phyloP scores from a whole-genome alignment of 2,797 vertebrate species.

The Pterois miles region DNA sequence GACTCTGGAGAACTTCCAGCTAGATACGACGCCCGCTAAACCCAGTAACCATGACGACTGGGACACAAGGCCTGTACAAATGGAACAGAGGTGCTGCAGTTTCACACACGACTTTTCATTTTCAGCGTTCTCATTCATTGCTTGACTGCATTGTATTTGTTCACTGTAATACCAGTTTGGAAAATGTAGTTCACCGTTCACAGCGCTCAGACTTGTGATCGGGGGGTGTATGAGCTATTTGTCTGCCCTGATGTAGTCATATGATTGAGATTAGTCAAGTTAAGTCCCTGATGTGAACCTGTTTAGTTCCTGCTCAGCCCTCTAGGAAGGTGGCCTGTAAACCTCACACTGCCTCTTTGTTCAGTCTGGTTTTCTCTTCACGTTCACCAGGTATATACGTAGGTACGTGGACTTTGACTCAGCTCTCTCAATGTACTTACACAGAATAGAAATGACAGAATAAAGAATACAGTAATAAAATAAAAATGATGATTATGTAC shows the following conservation, averaged over 20 bases:
- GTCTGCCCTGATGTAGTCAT: constrained; percentile 52
- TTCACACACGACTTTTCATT: neutral
- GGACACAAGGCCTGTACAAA: constrained; percentile 90
- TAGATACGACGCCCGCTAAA: constrained; percentile 88
- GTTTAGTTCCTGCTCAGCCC: constrained; percentile 34
- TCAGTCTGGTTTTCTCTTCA: neutral
- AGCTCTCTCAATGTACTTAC: too few species aligned
- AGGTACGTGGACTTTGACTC: too few species aligned
- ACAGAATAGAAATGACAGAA: too few species aligned
- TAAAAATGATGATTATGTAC: too few species aligned
- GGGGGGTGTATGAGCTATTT: constrained; percentile 11
- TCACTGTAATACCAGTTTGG: neutral
- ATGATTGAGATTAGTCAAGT: constrained; percentile 70
- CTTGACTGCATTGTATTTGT: neutral
- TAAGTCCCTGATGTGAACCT: constrained; percentile 27
- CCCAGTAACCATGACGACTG: constrained; percentile 83
- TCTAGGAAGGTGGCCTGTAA: neutral
- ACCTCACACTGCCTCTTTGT: constrained; percentile 10
- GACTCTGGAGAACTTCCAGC: constrained; percentile 93
- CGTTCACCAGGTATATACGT: neutral
- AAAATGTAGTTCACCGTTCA: neutral
- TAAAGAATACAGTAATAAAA: too few species aligned
- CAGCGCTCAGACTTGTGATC: neutral
- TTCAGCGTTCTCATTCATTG: neutral
- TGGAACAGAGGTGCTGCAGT: constrained; percentile 87